A percentile compares a stretch with the other conserved stretches of the same genome.
Evolutionary conservation across 2,797 vertebrate genomes (phyloP).

Genomic region (Pangasius sanitwongsei): DNA sequence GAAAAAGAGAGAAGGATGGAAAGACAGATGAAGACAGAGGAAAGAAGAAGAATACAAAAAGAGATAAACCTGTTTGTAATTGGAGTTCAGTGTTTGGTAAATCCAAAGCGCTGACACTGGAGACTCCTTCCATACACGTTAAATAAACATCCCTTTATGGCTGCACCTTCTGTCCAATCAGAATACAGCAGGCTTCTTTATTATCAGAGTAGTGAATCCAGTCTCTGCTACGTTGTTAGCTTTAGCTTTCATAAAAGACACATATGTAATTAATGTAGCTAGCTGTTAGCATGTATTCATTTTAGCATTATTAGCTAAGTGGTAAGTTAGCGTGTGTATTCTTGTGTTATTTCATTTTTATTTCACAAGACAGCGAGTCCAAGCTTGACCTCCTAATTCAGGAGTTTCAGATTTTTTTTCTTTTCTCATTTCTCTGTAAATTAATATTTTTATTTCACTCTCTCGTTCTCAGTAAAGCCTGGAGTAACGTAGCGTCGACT

Average conservation of each 20-base stretch:
- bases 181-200: not conserved
- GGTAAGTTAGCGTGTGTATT: no score
- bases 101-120: not conserved
- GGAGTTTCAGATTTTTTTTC: not conserved
- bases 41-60: no score
- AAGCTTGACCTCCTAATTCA: not conserved
- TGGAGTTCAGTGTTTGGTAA: no score
- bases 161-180: not conserved
- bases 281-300: no score
- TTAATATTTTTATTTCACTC: not conserved
- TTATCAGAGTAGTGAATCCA: no score
- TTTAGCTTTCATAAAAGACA: no score
- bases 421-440: not conserved
- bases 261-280: no score
- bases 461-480: not conserved
- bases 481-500: not conserved
- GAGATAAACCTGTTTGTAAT: no score
- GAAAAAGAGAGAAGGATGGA: conserved; percentile 35
- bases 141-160: no score
- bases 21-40: conserved; percentile 25
- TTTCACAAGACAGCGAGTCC: not conserved
- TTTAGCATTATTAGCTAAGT: not conserved
- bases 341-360: not conserved
- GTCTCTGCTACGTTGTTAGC: not conserved
- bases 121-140: no score